These are phyloP conservation scores for Mormyrus lacerda DNA, from an alignment of 2,113 vertebrate genomes.

Conservation along the genomic window DNA sequence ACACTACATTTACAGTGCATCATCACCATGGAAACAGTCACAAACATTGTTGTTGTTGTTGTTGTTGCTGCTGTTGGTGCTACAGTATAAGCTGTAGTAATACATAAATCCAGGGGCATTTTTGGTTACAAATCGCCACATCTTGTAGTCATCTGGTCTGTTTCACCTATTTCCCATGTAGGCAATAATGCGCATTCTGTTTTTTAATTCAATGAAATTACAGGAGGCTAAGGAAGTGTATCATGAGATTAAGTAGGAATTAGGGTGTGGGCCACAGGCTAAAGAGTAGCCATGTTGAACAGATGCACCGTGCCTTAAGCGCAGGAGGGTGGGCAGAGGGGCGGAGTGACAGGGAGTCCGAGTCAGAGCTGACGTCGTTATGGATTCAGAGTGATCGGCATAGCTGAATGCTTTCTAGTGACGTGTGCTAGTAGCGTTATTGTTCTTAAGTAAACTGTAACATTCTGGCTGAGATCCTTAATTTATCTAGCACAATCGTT, in stretches of 20 bases:
- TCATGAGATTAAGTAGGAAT: constrained; percentile 8
- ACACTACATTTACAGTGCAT: not conserved
- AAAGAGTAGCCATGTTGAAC: constrained; percentile 52
- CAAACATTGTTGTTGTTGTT: not conserved
- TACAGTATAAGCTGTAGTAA: not conserved
- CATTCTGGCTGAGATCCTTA: not conserved
- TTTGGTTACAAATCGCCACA: not conserved
- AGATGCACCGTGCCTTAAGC: constrained; percentile 56
- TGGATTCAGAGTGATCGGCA: not conserved
- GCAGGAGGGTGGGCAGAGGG: constrained; percentile 33
- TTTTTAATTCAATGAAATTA: not conserved
- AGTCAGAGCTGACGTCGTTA: not conserved
- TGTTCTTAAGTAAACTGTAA: not conserved
- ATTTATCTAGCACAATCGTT: not conserved
- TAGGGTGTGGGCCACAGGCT: constrained; percentile 38
- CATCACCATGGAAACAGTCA: not conserved
- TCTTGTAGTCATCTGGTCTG: not conserved
- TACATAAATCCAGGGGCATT: not conserved
- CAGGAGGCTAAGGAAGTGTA: not conserved
- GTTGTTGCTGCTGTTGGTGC: not conserved
- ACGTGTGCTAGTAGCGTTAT: constrained; percentile 11
- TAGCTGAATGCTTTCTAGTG: constrained; percentile 32
- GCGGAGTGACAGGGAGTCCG: not conserved
- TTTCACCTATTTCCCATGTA: not conserved
- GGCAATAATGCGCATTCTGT: not conserved